These are phyloP conservation scores for Brotogeris chrysoptera DNA, from an alignment of 2,797 vertebrate genomes.

Conservation along the genomic window DNA sequence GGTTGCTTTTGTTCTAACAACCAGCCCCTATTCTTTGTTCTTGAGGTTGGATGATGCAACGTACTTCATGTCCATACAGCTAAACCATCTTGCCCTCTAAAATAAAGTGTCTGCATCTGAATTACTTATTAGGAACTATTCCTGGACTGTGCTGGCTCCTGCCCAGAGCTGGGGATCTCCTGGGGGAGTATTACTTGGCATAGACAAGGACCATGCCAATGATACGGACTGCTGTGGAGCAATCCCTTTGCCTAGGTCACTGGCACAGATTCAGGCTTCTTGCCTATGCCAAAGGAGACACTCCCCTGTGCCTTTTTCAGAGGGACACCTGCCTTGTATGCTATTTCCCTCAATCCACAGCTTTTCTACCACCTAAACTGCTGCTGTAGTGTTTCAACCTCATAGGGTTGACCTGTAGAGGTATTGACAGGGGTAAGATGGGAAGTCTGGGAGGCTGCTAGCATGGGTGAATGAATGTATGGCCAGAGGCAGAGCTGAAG, in stretches of 20 bases:
- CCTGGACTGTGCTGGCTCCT: background rate
- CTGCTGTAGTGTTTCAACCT: background rate
- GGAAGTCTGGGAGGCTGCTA: background rate
- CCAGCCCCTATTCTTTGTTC: background rate
- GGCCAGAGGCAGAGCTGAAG: background rate
- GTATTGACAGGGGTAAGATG: background rate
- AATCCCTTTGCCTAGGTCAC: background rate
- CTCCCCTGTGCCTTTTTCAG: background rate
- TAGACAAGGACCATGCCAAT: fast-evolving
- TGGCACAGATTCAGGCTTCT: background rate
- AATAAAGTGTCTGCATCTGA: background rate
- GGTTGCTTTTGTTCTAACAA: background rate
- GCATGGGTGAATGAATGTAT: background rate
- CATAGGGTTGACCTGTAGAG: background rate
- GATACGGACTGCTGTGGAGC: background rate
- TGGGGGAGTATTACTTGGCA: background rate
- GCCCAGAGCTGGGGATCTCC: background rate
- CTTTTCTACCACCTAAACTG: background rate
- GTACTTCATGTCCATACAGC: background rate
- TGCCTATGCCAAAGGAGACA: background rate
- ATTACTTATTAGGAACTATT: fast-evolving
- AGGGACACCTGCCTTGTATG: background rate
- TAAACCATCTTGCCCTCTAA: background rate
- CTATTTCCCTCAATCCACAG: fast-evolving
- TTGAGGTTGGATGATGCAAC: background rate